These are phyloP conservation scores for Drosophila mauritiana DNA, from an alignment of 1,140 invertebrate genomes.

Conservation along the genomic window DNA sequence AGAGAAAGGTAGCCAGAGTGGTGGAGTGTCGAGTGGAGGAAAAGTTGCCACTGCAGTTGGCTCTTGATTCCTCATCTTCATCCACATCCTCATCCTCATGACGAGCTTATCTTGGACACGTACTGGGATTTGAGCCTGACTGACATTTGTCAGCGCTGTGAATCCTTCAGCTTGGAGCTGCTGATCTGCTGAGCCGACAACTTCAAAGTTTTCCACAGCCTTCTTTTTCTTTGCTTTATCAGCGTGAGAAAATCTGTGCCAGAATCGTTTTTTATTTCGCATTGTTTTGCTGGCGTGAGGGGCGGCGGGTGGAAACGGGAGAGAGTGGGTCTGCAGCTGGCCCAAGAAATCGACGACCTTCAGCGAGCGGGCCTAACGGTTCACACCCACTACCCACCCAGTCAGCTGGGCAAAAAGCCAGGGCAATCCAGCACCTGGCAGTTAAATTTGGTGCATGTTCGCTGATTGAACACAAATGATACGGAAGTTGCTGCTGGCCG, in stretches of 20 bases:
- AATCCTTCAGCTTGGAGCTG: slow-evolving; percentile 56
- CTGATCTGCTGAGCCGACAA: slow-evolving; percentile 36
- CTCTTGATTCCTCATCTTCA: slow-evolving; percentile 29
- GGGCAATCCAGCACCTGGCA: slow-evolving; percentile 60
- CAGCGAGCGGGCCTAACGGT: slow-evolving; percentile 32
- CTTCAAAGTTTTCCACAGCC: slow-evolving; percentile 50
- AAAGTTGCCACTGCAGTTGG: slow-evolving; percentile 47
- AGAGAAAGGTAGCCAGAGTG: slow-evolving; percentile 19
- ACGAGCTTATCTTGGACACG: slow-evolving; percentile 71
- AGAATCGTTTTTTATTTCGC: slow-evolving; percentile 16
- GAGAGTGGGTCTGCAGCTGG: slow-evolving; percentile 47
- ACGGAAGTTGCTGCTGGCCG: slow-evolving; percentile 69
- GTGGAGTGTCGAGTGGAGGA: slow-evolving; percentile 9
- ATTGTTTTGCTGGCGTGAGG: slow-evolving; percentile 17
- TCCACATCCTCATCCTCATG: slow-evolving; percentile 32
- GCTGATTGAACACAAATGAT: slow-evolving; percentile 82
- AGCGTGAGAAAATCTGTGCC: slow-evolving; percentile 68
- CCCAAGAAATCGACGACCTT: slow-evolving; percentile 38
- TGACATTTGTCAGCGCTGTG: slow-evolving; percentile 73
- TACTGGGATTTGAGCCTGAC: slow-evolving; percentile 72
- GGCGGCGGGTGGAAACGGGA: slow-evolving; percentile 5
- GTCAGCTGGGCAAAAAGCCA: slow-evolving; percentile 26
- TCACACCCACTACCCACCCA: slow-evolving; percentile 58
- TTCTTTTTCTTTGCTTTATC: slow-evolving; percentile 51
- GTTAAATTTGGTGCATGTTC: slow-evolving; percentile 81